Percentiles rank a stretch among this genome's conserved stretches.
Evolutionary conservation across 2,888 invertebrate genomes (phyloP).

Genomic region (Acronicta aceris): DNA sequence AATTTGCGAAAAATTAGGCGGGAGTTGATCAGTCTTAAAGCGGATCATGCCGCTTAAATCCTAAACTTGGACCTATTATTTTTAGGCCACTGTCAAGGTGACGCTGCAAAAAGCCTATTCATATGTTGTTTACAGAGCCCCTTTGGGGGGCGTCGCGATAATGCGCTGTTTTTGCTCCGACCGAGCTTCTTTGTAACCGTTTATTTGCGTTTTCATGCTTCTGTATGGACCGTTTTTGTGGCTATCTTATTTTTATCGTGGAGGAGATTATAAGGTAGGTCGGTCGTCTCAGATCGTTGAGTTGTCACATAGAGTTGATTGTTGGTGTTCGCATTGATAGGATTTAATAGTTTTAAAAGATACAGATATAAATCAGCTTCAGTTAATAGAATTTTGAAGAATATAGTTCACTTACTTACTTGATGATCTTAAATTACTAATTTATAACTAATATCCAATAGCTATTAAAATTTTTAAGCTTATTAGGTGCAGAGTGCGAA

Average conservation of each 20-base stretch:
- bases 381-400: no score
- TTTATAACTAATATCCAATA: no score
- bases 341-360: no score
- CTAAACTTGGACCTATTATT: conserved; percentile 14
- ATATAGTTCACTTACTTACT: no score
- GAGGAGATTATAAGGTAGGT: neutral
- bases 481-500: no score
- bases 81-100: conserved; percentile 57
- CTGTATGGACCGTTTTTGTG: conserved; percentile 32
- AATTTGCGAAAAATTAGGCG: no score
- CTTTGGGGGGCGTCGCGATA: conserved; percentile 28
- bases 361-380: no score
- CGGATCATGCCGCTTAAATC: conserved; percentile 25
- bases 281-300: neutral
- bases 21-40: no score
- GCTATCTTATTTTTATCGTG: conserved; percentile 24
- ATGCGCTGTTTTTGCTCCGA: conserved; percentile 28
- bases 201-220: conserved; percentile 50
- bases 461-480: no score
- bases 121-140: conserved; percentile 50
- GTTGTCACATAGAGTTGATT: no score
- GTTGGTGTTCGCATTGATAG: no score
- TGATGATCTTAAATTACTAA: no score
- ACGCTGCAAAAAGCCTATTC: conserved; percentile 63
- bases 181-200: conserved; percentile 33